Conservation (phyloP, 2,888 invertebrate genomes). For the Netelia inedita region DNA sequence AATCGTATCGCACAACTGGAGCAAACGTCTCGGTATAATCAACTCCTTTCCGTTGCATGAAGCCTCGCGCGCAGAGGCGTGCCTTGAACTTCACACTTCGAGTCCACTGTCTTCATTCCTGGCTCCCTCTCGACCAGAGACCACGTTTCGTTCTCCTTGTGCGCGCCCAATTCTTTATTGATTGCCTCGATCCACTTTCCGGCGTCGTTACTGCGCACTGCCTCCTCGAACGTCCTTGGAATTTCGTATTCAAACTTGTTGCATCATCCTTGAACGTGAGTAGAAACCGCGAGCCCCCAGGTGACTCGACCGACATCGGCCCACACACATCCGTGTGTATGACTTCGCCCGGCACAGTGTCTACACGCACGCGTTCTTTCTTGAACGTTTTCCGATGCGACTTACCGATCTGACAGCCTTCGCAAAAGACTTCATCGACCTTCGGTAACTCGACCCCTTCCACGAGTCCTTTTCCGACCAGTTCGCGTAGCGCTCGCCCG, state of each 20-base stretch:
- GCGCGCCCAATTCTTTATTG: conserved; percentile 28
- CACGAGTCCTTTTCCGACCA: conserved; percentile 32
- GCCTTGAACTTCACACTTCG: conserved; percentile 48
- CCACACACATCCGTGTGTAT: conserved; percentile 71
- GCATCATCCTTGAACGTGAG: conserved; percentile 73
- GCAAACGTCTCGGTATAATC: conserved; percentile 53
- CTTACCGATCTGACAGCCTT: conserved; percentile 70
- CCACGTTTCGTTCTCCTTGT: conserved; percentile 50
- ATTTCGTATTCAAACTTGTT: conserved; percentile 60
- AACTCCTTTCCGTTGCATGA: conserved; percentile 28
- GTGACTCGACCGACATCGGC: conserved; percentile 70
- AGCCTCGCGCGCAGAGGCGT: conserved; percentile 51
- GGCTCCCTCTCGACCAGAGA: conserved; percentile 23
- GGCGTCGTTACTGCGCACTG: conserved; percentile 37
- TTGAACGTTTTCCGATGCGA: conserved; percentile 62
- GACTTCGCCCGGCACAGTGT: conserved; percentile 19
- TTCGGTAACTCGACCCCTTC: conserved; percentile 28
- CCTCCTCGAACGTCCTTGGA: conserved; percentile 53
- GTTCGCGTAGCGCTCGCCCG: conserved; percentile 16
- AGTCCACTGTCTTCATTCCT: conserved; percentile 34
- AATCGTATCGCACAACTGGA: conserved; percentile 45
- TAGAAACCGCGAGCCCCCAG: conserved; percentile 70
- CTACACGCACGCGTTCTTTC: not conserved
- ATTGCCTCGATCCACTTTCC: conserved; percentile 52
- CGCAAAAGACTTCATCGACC: conserved; percentile 68